Evolutionary conservation across 2,113 vertebrate species (phyloP).

Genomic region (Thamnaconus septentrionalis): DNA sequence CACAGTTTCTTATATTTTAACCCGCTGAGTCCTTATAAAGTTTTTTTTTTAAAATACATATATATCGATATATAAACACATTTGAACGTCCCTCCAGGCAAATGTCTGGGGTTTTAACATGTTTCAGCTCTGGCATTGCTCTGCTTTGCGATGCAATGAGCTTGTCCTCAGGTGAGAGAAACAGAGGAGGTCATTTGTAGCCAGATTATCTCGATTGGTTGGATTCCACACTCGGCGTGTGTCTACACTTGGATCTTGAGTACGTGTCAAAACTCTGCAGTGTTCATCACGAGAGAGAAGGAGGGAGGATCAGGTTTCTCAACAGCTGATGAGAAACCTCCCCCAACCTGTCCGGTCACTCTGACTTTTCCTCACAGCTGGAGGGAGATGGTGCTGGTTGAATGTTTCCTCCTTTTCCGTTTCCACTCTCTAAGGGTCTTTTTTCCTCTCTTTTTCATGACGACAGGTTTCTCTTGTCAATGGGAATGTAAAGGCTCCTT

Average conservation of each 20-base stretch:
- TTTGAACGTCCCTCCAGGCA: neutral
- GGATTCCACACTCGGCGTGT: constrained; percentile 51
- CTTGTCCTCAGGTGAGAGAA: constrained; percentile 30
- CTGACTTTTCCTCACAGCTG: constrained; percentile 30
- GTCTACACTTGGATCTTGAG: constrained; percentile 23
- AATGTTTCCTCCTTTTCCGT: constrained; percentile 9
- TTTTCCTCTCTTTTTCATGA: constrained; percentile 35
- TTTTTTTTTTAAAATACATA: neutral
- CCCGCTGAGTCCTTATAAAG: too few species aligned
- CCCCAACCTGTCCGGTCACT: constrained; percentile 65
- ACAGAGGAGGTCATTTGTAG: constrained; percentile 5
- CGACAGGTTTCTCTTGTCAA: constrained; percentile 85
- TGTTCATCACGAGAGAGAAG: neutral
- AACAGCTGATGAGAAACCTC: constrained; percentile 44
- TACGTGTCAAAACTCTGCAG: constrained; percentile 27
- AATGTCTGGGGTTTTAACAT: constrained; percentile 7
- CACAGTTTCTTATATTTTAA: neutral
- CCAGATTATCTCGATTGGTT: constrained; percentile 55
- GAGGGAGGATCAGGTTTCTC: neutral
- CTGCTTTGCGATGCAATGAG: constrained; percentile 21
- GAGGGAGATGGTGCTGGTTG: constrained; percentile 22
- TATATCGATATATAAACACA: neutral
- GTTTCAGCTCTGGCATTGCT: constrained; percentile 14
- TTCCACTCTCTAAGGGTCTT: constrained; percentile 25
- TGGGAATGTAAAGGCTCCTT: constrained; percentile 84